Conservation (phyloP, 2,113 vertebrate genomes). For the Anhinga anhinga region DNA sequence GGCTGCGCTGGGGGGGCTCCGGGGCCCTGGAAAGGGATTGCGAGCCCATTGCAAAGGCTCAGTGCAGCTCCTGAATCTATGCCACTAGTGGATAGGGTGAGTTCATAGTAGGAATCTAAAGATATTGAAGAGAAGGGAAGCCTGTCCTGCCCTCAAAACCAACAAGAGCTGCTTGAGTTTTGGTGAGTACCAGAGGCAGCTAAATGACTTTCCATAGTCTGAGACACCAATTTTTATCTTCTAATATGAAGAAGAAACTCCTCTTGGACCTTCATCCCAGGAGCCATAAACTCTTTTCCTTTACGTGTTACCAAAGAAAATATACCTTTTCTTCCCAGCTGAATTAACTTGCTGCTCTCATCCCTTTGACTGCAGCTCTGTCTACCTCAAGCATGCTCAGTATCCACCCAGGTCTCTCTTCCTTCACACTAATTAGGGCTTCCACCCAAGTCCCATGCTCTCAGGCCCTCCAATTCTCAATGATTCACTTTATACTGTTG, state of each 20-base stretch:
- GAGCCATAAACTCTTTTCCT: neutral
- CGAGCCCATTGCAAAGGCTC: neutral
- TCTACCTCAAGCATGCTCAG: neutral
- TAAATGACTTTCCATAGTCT: neutral
- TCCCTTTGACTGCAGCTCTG: neutral
- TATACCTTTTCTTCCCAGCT: neutral
- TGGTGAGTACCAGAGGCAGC: neutral
- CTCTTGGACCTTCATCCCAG: neutral
- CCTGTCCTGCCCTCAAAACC: neutral
- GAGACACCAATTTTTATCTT: neutral
- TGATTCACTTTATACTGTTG: neutral
- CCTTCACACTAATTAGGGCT: neutral
- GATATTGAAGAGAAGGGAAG: neutral
- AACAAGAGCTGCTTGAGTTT: neutral
- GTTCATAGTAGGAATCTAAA: neutral
- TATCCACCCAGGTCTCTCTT: neutral
- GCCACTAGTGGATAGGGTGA: neutral
- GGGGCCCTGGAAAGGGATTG: neutral
- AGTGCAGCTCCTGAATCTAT: neutral
- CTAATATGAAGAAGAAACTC: neutral
- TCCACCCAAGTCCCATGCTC: neutral
- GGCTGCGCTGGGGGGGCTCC: accelerated
- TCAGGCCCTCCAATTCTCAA: neutral
- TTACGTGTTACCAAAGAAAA: neutral
- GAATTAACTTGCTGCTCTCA: neutral